phyloP scores from a whole-genome alignment of 2,113 vertebrate species.

The Hypanus sabinus region DNA sequence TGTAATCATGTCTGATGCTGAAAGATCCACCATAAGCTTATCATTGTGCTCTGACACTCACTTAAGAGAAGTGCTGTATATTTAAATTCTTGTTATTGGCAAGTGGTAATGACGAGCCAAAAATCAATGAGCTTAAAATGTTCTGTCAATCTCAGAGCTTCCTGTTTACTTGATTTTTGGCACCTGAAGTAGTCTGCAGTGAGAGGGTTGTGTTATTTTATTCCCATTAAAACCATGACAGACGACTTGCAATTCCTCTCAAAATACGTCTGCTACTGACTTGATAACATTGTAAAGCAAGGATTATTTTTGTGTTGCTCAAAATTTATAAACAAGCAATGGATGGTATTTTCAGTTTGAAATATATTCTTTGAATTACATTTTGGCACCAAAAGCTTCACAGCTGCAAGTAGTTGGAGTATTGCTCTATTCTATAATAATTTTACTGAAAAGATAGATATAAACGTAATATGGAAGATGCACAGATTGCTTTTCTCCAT shows the following conservation, averaged over 20 bases:
- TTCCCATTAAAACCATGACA: neutral
- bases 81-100: slow-evolving; percentile 22
- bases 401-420: neutral
- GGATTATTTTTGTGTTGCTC: neutral
- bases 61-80: neutral
- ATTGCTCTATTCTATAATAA: neutral
- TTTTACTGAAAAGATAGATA: neutral
- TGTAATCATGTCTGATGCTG: neutral
- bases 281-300: neutral
- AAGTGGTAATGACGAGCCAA: slow-evolving; percentile 12
- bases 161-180: slow-evolving; percentile 27
- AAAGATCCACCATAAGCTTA: neutral
- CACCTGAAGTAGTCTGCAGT: neutral
- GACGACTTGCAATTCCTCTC: neutral
- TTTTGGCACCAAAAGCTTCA: neutral
- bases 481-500: neutral
- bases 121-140: slow-evolving; percentile 24
- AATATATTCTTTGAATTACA: neutral
- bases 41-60: neutral
- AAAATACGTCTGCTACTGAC: neutral
- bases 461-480: neutral
- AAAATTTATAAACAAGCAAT: neutral
- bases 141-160: neutral
- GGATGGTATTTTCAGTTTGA: neutral
- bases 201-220: slow-evolving; percentile 9